phyloP scores from a whole-genome alignment of 2,797 vertebrate genomes.

The Buphagus erythrorhynchus region DNA sequence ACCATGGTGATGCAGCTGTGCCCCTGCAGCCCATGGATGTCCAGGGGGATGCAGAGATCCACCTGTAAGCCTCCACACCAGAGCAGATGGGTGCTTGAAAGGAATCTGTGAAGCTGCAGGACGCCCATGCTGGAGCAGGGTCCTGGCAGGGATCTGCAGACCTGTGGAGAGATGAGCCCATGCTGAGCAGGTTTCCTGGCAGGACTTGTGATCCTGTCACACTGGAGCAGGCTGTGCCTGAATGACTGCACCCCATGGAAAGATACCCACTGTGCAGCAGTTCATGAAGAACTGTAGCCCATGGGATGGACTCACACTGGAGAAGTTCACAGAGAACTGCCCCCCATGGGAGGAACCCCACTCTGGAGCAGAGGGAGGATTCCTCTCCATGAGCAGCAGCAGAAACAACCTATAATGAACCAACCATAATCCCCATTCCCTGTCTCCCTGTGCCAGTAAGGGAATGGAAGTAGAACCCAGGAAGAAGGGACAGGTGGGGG shows the following conservation, averaged over 20 bases:
- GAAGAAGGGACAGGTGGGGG: background rate
- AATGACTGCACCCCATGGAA: background rate
- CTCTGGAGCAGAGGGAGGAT: background rate
- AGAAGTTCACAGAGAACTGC: background rate
- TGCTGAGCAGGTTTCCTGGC: background rate
- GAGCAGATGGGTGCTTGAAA: background rate
- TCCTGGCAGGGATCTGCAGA: background rate
- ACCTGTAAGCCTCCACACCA: background rate
- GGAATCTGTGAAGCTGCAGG: background rate
- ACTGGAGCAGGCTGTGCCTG: background rate
- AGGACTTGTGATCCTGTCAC: background rate
- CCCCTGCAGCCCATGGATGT: background rate
- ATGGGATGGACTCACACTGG: background rate
- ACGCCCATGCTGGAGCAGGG: rapidly evolving
- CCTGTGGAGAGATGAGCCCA: rapidly evolving
- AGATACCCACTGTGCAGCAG: background rate
- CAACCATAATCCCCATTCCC: background rate
- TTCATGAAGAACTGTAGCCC: background rate
- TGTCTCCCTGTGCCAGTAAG: background rate
- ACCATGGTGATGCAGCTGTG: no score
- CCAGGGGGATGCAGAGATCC: background rate
- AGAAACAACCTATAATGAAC: background rate
- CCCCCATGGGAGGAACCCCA: background rate
- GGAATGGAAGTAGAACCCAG: background rate
- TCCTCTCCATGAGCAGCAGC: background rate